Evolutionary conservation across 2,888 invertebrate genomes (phyloP), one percentile per base, ranked within the genome.

Genomic region (Mesorhabditis sp.): DNA sequence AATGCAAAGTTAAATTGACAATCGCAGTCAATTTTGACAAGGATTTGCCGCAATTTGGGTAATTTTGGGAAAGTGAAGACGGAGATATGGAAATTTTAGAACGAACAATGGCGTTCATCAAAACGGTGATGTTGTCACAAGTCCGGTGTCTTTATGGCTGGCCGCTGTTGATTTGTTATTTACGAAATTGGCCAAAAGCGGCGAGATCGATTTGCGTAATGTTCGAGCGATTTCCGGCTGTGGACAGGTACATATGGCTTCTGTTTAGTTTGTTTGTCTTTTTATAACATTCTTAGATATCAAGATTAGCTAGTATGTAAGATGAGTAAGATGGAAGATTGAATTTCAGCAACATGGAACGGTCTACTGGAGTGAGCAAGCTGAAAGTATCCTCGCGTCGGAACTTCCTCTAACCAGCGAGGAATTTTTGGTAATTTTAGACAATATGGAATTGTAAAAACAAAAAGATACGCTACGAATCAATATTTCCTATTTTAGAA

Each of bases 41-140:
- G 75, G 94, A 95, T 86, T 88, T 96, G 42, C 94, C 95, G n/a
- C 94, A 95, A 87, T 96, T 92, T 87, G 90, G 91, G 93, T 92
- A 87, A 80, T 83, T 43, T 13, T 45, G 10, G 28, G 10, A 43
- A 65, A 4, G 13, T 4, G 41, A 43, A 13, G 6, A 65, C 67
- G 0, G 66, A 50, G 43, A 69, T 6, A 50, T 50, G 62, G 63
- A 63, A 45, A 43, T 67, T 71, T 44, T 45, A 76, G 76, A 6
- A 74, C 75, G 0, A 68, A 45, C 13, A 72, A 76, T 65, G 76
- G 76, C 43, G 73, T 70, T 13, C 42, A 63, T 15, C 45, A 45
- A 15, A 70, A 75, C 73, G 82, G 85, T 15, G 77, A 81, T 4
- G 86, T 85, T 4, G 85, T 87, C 28, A 87, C 86, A 4, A 79